phyloP scores from a whole-genome alignment of 2,888 invertebrate species.

The Strigamia crassipes region DNA sequence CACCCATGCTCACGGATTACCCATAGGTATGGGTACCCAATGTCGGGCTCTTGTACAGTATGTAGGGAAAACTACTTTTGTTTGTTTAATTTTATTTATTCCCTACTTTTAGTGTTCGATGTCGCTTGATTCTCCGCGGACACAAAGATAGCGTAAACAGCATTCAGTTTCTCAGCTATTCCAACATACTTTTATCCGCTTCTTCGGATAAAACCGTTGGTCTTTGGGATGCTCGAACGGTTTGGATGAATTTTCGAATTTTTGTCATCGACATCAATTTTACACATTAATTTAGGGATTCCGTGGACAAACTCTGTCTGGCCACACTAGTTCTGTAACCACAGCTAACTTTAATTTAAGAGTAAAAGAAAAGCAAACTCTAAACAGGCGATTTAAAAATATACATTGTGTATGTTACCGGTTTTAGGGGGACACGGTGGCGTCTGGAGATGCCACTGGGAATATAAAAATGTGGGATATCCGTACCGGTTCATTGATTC shows the following conservation, averaged over 20 bases:
- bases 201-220: constrained; percentile 41
- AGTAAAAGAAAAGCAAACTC: not conserved
- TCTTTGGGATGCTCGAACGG: constrained; percentile 45
- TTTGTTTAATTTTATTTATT: not conserved
- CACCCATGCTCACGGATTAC: too few relatives aligned
- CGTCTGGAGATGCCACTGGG: constrained; percentile 39
- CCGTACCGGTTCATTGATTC: not conserved
- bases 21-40: too few relatives aligned
- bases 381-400: not conserved
- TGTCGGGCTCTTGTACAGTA: too few relatives aligned
- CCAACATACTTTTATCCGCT: constrained; percentile 14
- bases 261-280: not conserved
- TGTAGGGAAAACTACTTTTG: not conserved
- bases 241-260: not conserved
- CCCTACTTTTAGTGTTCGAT: not conserved
- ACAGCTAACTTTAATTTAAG: not conserved
- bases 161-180: constrained; percentile 34
- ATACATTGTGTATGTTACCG: not conserved
- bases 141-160: constrained; percentile 42
- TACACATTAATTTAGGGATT: constrained; percentile 22
- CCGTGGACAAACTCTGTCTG: not conserved
- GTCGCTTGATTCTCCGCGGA: constrained; percentile 36
- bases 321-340: constrained; percentile 13
- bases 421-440: constrained; percentile 1
- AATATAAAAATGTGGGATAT: constrained; percentile 33